These are phyloP conservation scores for Stictocephala bisonia DNA, from an alignment of 2,888 invertebrate genomes.

Conservation along the genomic window DNA sequence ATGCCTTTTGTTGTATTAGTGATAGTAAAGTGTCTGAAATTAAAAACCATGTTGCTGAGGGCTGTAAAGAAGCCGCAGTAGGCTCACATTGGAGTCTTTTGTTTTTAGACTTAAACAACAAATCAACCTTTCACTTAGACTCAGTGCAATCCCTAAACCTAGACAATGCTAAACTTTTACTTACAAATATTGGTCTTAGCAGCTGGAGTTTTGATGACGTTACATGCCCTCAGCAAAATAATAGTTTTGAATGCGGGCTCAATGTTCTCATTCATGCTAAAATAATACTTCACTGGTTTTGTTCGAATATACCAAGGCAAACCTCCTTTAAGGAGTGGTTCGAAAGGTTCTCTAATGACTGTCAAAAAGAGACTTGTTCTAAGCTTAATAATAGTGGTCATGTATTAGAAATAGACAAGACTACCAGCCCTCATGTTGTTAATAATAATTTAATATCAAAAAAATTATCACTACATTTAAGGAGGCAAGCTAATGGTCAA, in stretches of 20 bases:
- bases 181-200: background rate
- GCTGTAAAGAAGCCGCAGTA: background rate
- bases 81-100: slow-evolving; percentile 14
- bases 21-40: background rate
- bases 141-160: background rate
- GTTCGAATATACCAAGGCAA: background rate
- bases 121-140: background rate
- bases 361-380: too few relatives aligned
- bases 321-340: background rate
- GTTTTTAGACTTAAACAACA: background rate
- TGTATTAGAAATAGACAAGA: too few relatives aligned
- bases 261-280: too few relatives aligned
- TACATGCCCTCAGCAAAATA: background rate
- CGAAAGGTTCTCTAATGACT: background rate
- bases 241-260: too few relatives aligned
- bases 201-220: background rate
- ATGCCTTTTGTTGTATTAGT: background rate
- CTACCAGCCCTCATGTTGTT: too few relatives aligned
- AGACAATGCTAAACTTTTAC: background rate
- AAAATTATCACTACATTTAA: background rate
- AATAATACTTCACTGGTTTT: background rate
- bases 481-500: background rate
- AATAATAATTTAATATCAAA: background rate
- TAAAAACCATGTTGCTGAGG: background rate
- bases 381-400: too few relatives aligned